Percentiles rank a stretch among this genome's conserved stretches.
Conservation (phyloP, 2,888 invertebrate genomes). For the Alviniconcha strummeri region DNA sequence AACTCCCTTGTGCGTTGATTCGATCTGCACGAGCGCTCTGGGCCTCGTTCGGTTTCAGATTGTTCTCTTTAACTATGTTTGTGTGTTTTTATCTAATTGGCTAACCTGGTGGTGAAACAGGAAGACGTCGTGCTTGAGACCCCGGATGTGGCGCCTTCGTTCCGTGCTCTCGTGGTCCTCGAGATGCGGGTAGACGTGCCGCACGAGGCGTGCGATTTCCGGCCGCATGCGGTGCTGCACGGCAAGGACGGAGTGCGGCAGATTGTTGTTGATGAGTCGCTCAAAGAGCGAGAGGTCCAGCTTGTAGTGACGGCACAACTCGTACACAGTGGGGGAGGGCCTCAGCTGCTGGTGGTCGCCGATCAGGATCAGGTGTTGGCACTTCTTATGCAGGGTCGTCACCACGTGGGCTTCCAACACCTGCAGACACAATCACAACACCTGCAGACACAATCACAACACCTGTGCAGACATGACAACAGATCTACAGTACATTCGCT, state of each 20-base stretch:
- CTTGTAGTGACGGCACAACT: constrained; percentile 80
- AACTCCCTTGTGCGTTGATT: too few relatives aligned
- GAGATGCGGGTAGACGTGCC: constrained; percentile 56
- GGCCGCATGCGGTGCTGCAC: constrained; percentile 77
- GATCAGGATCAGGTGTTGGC: constrained; percentile 88
- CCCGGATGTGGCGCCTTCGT: constrained; percentile 46
- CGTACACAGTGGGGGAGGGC: constrained; percentile 82
- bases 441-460: too few relatives aligned
- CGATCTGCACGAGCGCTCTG: too few relatives aligned
- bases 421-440: constrained; percentile 1
- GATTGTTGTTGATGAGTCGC: constrained; percentile 82
- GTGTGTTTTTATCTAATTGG: too few relatives aligned
- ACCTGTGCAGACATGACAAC: too few relatives aligned
- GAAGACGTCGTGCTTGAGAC: constrained; percentile 53
- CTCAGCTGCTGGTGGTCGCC: constrained; percentile 88
- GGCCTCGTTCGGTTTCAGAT: too few relatives aligned
- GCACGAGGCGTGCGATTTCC: constrained; percentile 55
- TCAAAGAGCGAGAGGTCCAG: constrained; percentile 88
- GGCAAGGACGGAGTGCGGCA: constrained; percentile 78
- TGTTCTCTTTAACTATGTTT: too few relatives aligned
- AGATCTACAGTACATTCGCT: too few relatives aligned
- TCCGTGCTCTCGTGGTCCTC: constrained; percentile 51
- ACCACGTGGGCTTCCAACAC: constrained; percentile 88
- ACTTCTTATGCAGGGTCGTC: constrained; percentile 82
- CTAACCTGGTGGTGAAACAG: constrained; percentile 54